Conservation (phyloP, 2,797 vertebrate species). For the Etheostoma nigrum region DNA sequence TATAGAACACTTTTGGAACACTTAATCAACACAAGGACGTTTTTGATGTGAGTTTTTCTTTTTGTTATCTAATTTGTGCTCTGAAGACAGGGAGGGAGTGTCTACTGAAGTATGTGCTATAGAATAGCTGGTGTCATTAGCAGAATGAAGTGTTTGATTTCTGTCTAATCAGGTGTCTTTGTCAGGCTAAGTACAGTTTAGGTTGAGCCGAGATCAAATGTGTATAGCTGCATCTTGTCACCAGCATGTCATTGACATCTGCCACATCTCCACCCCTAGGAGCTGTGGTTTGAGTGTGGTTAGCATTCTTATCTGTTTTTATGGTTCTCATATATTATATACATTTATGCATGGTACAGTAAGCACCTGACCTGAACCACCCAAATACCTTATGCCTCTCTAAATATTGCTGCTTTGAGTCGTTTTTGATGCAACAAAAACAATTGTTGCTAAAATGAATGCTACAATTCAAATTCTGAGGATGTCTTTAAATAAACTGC, state of each 20-base stretch:
- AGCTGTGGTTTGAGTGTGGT: not conserved
- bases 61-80: constrained; percentile 60
- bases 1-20: constrained; percentile 40
- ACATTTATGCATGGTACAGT: not conserved
- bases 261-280: constrained; percentile 1
- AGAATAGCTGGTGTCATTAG: constrained; percentile 31
- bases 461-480: not conserved
- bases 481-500: not conserved
- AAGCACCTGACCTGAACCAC: constrained; percentile 1
- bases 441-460: not conserved
- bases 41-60: constrained; percentile 73
- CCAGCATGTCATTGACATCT: constrained; percentile 54
- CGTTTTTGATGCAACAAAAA: not conserved
- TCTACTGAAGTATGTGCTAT: constrained; percentile 9
- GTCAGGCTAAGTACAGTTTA: constrained; percentile 45
- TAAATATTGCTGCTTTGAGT: not conserved
- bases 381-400: not conserved
- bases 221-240: constrained; percentile 11
- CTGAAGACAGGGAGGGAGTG: constrained; percentile 20
- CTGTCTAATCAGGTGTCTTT: constrained; percentile 46
- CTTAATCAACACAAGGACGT: constrained; percentile 60
- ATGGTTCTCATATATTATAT: constrained; percentile 5
- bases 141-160: constrained; percentile 44
- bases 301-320: not conserved
- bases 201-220: constrained; percentile 31